Conservation (phyloP, 1,140 invertebrate species). For the Ylistrum balloti region DNA sequence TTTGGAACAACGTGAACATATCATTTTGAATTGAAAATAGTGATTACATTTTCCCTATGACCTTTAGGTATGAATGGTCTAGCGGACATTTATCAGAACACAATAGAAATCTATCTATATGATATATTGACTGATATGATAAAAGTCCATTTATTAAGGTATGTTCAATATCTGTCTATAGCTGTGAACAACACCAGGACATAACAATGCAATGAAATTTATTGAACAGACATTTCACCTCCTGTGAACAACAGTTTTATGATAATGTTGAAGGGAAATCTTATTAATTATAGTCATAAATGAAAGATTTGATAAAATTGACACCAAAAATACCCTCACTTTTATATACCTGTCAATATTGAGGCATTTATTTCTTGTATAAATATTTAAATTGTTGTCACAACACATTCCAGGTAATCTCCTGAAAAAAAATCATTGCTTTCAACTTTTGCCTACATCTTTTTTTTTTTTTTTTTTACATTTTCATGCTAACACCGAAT, state of each 20-base stretch:
- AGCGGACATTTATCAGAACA: not conserved
- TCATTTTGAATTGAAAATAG: too few relatives aligned
- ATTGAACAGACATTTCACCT: not conserved
- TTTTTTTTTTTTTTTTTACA: too few relatives aligned
- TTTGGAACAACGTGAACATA: too few relatives aligned
- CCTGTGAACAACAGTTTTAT: not conserved
- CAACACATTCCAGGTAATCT: too few relatives aligned
- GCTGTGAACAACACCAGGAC: not conserved
- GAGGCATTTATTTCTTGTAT: too few relatives aligned
- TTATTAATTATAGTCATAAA: not conserved
- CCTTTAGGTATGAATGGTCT: slow-evolving; percentile 11
- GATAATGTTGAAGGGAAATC: not conserved
- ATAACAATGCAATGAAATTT: not conserved
- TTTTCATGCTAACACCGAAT: too few relatives aligned
- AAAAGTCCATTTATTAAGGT: slow-evolving; percentile 8
- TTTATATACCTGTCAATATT: too few relatives aligned
- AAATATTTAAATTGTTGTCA: too few relatives aligned
- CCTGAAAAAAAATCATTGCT: too few relatives aligned
- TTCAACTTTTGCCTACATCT: too few relatives aligned
- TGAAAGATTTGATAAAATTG: not conserved
- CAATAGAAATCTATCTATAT: not conserved
- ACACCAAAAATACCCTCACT: too few relatives aligned
- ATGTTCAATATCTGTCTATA: not conserved
- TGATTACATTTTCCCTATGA: not conserved
- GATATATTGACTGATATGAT: not conserved